phyloP scores from a whole-genome alignment of 2,888 invertebrate genomes.

The Hofmannophila pseudospretella region DNA sequence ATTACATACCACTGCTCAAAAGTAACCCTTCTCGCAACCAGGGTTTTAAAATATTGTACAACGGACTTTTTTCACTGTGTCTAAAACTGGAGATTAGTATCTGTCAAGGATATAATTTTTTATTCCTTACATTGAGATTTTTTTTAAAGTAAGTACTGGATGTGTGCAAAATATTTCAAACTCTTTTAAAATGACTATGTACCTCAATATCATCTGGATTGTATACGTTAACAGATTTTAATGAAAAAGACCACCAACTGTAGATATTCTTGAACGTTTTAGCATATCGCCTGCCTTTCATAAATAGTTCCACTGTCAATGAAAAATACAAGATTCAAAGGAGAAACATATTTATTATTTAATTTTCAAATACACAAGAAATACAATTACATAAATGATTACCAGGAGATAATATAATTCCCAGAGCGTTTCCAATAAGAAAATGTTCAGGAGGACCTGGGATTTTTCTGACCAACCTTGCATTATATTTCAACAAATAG shows the following conservation, averaged over 20 bases:
- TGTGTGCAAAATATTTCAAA: no score
- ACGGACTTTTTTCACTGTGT: constrained; percentile 52
- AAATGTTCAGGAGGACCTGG: constrained; percentile 4
- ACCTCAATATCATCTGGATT: constrained; percentile 71
- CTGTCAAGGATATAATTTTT: constrained; percentile 1
- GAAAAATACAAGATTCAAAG: background rate
- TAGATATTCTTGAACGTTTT: background rate
- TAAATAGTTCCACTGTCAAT: background rate
- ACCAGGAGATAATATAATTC: constrained; percentile 29
- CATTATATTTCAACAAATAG: background rate
- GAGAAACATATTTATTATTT: no score
- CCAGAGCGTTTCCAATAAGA: constrained; percentile 19
- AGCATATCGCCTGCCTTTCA: background rate
- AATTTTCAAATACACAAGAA: no score
- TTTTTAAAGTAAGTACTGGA: no score
- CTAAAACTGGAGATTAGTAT: background rate
- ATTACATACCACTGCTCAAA: constrained; percentile 53
- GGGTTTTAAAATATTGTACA: constrained; percentile 65
- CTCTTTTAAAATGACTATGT: constrained; percentile 37
- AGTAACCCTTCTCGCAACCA: constrained; percentile 76
- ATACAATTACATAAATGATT: background rate
- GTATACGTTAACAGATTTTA: constrained; percentile 38
- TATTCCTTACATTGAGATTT: no score
- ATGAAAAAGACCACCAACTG: background rate
- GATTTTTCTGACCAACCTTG: background rate